Evolutionary conservation across 1,140 invertebrate species (phyloP), one percentile per base, ranked within the genome.

Genomic region (Bombus terrestris): DNA sequence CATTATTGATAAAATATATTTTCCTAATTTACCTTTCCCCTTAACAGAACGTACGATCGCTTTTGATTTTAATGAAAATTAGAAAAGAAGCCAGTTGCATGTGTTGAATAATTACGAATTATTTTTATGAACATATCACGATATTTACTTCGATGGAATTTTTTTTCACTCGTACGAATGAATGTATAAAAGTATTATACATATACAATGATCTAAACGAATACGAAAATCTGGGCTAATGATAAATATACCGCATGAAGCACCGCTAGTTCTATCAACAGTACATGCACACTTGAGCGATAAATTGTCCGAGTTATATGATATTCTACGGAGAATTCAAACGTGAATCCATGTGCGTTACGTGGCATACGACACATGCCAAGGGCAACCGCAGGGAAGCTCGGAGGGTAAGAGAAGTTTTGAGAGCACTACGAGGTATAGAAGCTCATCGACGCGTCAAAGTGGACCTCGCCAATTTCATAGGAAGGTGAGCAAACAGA

Each of bases 391-490:
- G 43, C 53, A 89, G 64, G 77, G 79, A 84, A 83, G 81, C 82
- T 78, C 62, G 59, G 43, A 72, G 79, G 78, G 77, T 89, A 86
- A 90, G 89, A 88, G 84, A 91, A 91, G 89, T 91, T 91, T 90
- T 88, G 86, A 90, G 83, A 86, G 89, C 89, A 82, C 78, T 86
- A 84, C 59, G 80, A 86, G 80, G 71, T 83, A 92, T 87, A 89
- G 88, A 86, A 91, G 87, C 86, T 93, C 91, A 92, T 93, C 92
- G 92, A 88, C 91, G 92, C 92, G 92, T 93, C 92, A 93, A 93
- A 93, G 92, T 93, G 92, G 89, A 85, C 84, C 86, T 90, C 87
- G 84, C 89, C 92, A 93, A 93, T 93, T 93, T 92, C 92, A 93
- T 92, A 92, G 89, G 76, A 86, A 92, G 89, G 80, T 91, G 91